Evolutionary conservation across 1,140 invertebrate genomes (phyloP), one percentile per base, ranked within the genome.

Genomic region (Aporrectodea caliginosa): DNA sequence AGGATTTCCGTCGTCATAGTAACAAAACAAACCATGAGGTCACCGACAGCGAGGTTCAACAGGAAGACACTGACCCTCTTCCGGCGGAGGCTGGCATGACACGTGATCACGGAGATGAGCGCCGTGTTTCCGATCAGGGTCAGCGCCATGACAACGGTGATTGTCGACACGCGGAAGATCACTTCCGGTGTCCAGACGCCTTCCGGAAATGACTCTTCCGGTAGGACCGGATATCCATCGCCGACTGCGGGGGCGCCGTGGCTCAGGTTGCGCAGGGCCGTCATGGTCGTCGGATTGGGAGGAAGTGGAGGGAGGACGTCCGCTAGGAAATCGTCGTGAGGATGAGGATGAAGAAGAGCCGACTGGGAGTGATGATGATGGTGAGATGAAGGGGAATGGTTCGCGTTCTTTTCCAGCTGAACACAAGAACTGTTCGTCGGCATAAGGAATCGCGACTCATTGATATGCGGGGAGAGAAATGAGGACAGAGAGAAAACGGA

Each of bases 1-100:
- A 86, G 82, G 30, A 90, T 86, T 80, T 90, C 89, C 0, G 87
- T 87, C 16, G 87, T 87, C 88, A 90, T 90, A 0, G 88, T 89
- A 22, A 90, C 85, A 31, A 84, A 82, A 34, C 88, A 88, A 1
- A 90, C 87, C 1, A 88, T 86, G 31, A 90, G 82, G 82, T 90
- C 89, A 1, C 88, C 89, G 29, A 88, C 89, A 16, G 80, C 80
- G 33, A 81, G n/a, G 43, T 81, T 81, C 30, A 81, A 34, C 1
- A 81, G 80, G 43, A 81, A 81, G 33, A 81, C 73, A 72, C 76
- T 81, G 0, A 88, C 86, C 22, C 87, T 80, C 78, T 86, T 86
- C 2, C 84, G 83, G 6, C 84, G 81, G 35, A 85, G 77, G 34
- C 82, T 83, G 68, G 79, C 75, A 77, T 85, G 84, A 58, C 69